Conservation (phyloP, 2,113 vertebrate genomes). For the Candoia aspera region DNA sequence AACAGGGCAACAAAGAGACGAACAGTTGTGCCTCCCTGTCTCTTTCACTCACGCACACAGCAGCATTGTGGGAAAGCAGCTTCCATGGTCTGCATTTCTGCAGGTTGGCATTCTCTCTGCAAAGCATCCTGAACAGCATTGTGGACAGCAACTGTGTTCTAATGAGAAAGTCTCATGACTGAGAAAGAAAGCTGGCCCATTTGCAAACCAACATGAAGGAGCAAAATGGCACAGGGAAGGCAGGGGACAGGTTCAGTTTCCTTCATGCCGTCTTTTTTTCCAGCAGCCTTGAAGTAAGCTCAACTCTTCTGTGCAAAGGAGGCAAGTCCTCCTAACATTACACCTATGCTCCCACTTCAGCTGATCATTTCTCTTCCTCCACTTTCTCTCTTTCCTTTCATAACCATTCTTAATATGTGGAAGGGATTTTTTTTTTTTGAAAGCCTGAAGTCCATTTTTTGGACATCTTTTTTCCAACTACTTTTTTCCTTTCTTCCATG, state of each 20-base stretch:
- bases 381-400: slow-evolving; percentile 24
- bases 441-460: background rate
- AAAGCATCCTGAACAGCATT: background rate
- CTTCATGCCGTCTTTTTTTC: background rate
- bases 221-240: slow-evolving; percentile 2
- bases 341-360: background rate
- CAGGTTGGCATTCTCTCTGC: background rate
- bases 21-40: background rate
- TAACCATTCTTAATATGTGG: background rate
- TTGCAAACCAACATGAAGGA: background rate
- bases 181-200: background rate
- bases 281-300: background rate
- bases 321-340: background rate
- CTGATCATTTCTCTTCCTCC: background rate
- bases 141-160: slow-evolving; percentile 2
- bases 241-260: background rate
- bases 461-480: background rate
- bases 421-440: background rate
- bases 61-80: background rate
- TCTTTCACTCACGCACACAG: background rate
- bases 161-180: background rate
- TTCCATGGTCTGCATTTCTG: background rate
- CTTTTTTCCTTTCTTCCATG: background rate
- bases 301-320: background rate
- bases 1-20: background rate